These are phyloP conservation scores for Anabas testudineus DNA, from an alignment of 2,797 vertebrate species.

Conservation along the genomic window DNA sequence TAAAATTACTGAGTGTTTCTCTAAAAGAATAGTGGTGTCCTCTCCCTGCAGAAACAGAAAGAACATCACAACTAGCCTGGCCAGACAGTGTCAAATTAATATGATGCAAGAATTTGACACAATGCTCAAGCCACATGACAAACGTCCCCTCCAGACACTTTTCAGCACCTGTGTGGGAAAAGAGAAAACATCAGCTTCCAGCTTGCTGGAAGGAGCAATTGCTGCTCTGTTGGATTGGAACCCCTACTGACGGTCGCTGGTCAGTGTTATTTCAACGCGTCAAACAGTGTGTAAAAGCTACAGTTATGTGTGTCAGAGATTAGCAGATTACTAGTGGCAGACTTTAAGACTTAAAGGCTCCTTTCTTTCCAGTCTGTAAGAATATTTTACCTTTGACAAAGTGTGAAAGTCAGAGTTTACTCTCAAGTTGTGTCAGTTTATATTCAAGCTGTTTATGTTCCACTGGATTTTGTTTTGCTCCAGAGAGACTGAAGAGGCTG, in stretches of 20 bases:
- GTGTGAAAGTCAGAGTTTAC: constrained; percentile 29
- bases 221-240: constrained; percentile 74
- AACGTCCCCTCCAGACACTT: constrained; percentile 64
- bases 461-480: constrained; percentile 24
- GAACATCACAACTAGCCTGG: constrained; percentile 45
- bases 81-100: constrained; percentile 61
- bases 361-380: constrained; percentile 4
- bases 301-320: constrained; percentile 30
- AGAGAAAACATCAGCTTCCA: constrained; percentile 51
- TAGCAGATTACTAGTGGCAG: constrained; percentile 46
- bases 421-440: constrained; percentile 25
- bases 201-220: constrained; percentile 56
- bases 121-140: constrained; percentile 44
- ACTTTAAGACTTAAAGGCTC: neutral
- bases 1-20: neutral
- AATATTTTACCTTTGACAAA: constrained; percentile 30
- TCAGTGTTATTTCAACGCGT: constrained; percentile 53
- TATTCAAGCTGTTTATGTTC: constrained; percentile 45
- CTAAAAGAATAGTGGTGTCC: constrained; percentile 20
- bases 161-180: constrained; percentile 57
- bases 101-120: constrained; percentile 79
- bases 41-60: constrained; percentile 41
- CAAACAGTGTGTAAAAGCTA: constrained; percentile 19
- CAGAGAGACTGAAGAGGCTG: constrained; percentile 25
- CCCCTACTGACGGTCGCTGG: constrained; percentile 70